phyloP scores from a whole-genome alignment of 2,888 invertebrate species.

The Dendrolimus houi region DNA sequence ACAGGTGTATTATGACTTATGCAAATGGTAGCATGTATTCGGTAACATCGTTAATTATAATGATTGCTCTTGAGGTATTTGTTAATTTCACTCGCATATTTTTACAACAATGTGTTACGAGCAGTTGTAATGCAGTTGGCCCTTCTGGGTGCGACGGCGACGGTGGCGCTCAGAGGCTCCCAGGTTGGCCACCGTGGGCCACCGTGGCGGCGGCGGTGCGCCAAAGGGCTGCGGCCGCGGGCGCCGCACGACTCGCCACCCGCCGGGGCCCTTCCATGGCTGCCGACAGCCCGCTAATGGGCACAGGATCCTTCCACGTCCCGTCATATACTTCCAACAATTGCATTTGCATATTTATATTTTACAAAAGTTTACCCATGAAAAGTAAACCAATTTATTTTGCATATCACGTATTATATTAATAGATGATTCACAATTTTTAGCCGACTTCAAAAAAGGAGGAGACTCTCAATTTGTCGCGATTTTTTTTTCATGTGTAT shows the following conservation, averaged over 20 bases:
- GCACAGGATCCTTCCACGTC: not conserved
- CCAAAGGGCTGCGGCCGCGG: not conserved
- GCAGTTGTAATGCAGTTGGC: not conserved
- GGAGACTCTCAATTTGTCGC: no score
- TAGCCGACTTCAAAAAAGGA: no score
- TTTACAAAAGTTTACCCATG: no score
- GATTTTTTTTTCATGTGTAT: no score
- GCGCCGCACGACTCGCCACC: not conserved
- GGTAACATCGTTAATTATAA: not conserved
- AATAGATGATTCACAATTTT: no score
- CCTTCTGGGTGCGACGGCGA: not conserved
- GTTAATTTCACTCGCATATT: not conserved
- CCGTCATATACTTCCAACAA: no score
- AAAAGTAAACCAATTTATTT: no score
- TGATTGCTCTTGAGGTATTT: not conserved
- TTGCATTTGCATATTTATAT: no score
- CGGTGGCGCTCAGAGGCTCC: not conserved
- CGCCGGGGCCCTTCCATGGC: not conserved
- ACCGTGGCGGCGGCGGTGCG: not conserved
- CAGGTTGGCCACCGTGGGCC: not conserved
- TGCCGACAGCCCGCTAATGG: not conserved
- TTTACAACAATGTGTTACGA: not conserved
- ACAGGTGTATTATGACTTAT: not conserved
- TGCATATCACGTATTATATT: no score
- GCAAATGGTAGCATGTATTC: not conserved